phyloP scores from a whole-genome alignment of 1,140 invertebrate genomes.

The Bombus sibiricus region DNA sequence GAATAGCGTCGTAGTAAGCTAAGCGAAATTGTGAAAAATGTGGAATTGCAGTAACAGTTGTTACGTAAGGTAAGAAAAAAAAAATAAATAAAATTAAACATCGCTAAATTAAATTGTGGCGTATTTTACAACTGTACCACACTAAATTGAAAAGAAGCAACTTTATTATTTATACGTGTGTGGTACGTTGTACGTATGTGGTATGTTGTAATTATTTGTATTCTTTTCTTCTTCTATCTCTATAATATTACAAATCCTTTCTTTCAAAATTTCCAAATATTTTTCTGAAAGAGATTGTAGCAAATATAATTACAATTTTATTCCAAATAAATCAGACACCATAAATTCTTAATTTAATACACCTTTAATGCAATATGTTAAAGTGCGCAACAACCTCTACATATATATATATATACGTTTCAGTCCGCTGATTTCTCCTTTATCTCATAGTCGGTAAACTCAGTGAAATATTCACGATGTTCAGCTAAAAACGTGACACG shows the following conservation, averaged over 20 bases:
- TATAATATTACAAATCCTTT: too few relatives aligned
- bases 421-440: not conserved
- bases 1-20: not conserved
- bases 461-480: not conserved
- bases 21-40: not conserved
- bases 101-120: too few relatives aligned
- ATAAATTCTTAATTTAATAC: not conserved
- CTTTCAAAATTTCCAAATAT: too few relatives aligned
- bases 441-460: not conserved
- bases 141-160: too few relatives aligned
- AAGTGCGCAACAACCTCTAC: not conserved
- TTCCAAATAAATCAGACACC: not conserved
- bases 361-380: not conserved
- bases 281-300: not conserved
- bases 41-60: not conserved
- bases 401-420: not conserved
- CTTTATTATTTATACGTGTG: too few relatives aligned
- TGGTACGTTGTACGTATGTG: too few relatives aligned
- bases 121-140: too few relatives aligned
- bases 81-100: too few relatives aligned
- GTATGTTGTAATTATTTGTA: too few relatives aligned
- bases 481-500: not conserved
- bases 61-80: too few relatives aligned
- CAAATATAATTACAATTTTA: not conserved
- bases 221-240: too few relatives aligned